Conservation (phyloP, 2,797 vertebrate species). For the Menidia menidia region DNA sequence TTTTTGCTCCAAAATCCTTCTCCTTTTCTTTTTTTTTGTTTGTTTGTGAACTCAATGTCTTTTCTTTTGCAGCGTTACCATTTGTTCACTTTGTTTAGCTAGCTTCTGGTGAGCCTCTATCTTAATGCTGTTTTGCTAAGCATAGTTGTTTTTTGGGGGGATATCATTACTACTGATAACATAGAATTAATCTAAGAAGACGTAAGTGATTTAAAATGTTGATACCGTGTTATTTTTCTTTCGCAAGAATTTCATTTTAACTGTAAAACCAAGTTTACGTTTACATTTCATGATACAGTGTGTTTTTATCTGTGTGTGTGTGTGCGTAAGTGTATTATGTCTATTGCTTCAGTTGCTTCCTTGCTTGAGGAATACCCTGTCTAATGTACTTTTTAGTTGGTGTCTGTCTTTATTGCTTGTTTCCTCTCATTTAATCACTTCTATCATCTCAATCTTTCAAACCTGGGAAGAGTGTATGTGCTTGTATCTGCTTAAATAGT, state of each 20-base stretch:
- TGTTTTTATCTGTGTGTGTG: slow-evolving; percentile 37
- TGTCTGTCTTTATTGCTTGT: slow-evolving; percentile 52
- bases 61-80: slow-evolving; percentile 76
- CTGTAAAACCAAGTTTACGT: slow-evolving; percentile 42
- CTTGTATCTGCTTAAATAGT: slow-evolving; percentile 7
- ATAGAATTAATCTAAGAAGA: slow-evolving; percentile 17
- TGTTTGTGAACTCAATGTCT: slow-evolving; percentile 72
- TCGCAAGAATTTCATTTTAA: slow-evolving; percentile 42
- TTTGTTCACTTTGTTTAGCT: slow-evolving; percentile 74
- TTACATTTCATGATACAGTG: slow-evolving; percentile 75
- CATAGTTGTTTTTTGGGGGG: slow-evolving; percentile 34
- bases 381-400: slow-evolving; percentile 48
- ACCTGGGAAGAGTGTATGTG: slow-evolving; percentile 19
- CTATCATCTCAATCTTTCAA: slow-evolving; percentile 51
- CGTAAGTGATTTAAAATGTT: slow-evolving; percentile 1
- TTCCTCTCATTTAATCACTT: slow-evolving; percentile 47
- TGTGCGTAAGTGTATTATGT: slow-evolving; percentile 18
- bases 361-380: slow-evolving; percentile 46
- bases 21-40: slow-evolving; percentile 55
- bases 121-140: slow-evolving; percentile 38
- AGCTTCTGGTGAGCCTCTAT: slow-evolving; percentile 61
- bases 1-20: slow-evolving; percentile 61
- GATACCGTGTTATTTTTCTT: slow-evolving; percentile 23
- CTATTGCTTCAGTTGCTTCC: slow-evolving; percentile 57
- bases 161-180: slow-evolving; percentile 17